These are phyloP conservation scores for Drosophila longiperda DNA, from an alignment of 2,888 invertebrate species.

Conservation along the genomic window DNA sequence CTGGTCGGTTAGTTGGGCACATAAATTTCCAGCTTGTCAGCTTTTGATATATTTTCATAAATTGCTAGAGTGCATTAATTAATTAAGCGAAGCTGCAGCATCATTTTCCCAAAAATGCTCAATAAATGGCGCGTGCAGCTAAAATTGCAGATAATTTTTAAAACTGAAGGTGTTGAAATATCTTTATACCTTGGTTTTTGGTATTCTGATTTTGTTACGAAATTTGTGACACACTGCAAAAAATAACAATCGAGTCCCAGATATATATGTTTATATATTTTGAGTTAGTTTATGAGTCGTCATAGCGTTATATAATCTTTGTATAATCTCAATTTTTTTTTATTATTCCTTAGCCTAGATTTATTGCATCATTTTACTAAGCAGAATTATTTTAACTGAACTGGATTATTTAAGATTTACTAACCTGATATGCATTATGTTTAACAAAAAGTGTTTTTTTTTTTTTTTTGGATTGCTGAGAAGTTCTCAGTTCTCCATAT, in stretches of 20 bases:
- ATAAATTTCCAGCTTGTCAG: constrained; percentile 85
- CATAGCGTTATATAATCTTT: background rate
- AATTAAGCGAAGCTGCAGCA: constrained; percentile 76
- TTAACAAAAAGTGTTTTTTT: no score
- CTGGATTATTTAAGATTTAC: background rate
- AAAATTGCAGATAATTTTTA: background rate
- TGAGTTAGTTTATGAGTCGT: background rate
- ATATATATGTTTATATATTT: background rate
- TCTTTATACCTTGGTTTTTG: background rate
- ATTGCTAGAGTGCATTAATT: constrained; percentile 85
- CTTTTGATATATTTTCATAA: constrained; percentile 85
- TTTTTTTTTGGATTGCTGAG: background rate
- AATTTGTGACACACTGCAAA: background rate
- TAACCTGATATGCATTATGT: background rate
- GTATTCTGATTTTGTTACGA: background rate
- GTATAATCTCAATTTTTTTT: background rate
- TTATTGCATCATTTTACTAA: background rate
- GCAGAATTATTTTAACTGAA: background rate
- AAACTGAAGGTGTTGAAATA: background rate
- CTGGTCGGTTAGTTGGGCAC: constrained; percentile 68
- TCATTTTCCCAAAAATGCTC: constrained; percentile 45
- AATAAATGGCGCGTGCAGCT: constrained; percentile 17
- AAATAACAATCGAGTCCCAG: background rate
- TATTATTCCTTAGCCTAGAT: background rate
- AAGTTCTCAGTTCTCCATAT: background rate